Evolutionary conservation across 2,888 invertebrate species (phyloP).

Genomic region (Amiota minor): DNA sequence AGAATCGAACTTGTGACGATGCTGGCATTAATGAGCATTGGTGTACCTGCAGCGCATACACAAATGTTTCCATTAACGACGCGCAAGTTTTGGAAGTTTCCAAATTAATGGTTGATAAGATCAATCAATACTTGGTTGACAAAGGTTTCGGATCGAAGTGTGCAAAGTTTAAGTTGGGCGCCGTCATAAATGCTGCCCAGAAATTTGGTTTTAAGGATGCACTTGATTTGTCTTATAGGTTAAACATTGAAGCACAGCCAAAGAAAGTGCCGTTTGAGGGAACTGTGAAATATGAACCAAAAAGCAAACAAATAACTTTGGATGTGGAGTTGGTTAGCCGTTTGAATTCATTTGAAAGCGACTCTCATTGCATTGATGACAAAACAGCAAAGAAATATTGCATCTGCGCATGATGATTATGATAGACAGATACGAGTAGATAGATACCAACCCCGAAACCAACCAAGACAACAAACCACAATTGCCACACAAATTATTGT

Average conservation of each 20-base stretch:
- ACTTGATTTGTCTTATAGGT: conserved; percentile 35
- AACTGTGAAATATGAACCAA: conserved; percentile 46
- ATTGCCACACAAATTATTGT: conserved; percentile 12
- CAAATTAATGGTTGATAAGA: conserved; percentile 46
- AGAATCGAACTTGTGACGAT: conserved; percentile 79
- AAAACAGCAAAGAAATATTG: conserved; percentile 64
- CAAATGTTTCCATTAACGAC: conserved; percentile 29
- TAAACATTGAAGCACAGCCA: conserved; percentile 32
- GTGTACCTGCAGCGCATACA: conserved; percentile 82
- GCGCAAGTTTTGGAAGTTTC: conserved; percentile 18
- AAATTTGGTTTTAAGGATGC: conserved; percentile 17
- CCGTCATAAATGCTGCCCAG: conserved; percentile 37
- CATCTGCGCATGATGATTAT: conserved; percentile 46
- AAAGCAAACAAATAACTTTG: conserved; percentile 40
- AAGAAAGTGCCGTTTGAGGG: conserved; percentile 51
- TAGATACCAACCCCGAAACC: conserved; percentile 25
- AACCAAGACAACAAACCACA: conserved; percentile 26
- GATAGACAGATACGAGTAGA: conserved; percentile 33
- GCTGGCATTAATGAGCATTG: conserved; percentile 81
- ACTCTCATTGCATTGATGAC: conserved; percentile 52
- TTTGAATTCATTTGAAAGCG: conserved; percentile 49
- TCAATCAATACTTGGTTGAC: conserved; percentile 52
- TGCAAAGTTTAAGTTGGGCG: conserved; percentile 42
- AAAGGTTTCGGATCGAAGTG: conserved; percentile 53
- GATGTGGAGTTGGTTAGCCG: conserved; percentile 55